Evolutionary conservation across 2,888 invertebrate species (phyloP).

Genomic region (Ferdinandea cuprea): DNA sequence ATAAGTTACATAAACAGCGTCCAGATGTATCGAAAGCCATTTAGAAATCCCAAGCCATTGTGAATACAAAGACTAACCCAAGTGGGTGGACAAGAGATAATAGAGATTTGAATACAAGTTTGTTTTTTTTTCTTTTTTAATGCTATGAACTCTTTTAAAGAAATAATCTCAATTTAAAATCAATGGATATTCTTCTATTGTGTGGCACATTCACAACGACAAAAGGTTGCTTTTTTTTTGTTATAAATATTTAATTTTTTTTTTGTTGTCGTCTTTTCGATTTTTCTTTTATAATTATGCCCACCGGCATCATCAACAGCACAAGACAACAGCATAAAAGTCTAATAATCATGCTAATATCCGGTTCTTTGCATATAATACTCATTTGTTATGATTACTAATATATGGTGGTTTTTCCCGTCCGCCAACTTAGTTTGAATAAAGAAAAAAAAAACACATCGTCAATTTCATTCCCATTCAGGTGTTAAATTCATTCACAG

Average conservation of each 20-base stretch:
- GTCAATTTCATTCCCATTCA: constrained; percentile 54
- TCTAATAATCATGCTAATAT: constrained; percentile 58
- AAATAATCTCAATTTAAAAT: constrained; percentile 23
- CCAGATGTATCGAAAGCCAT: neutral
- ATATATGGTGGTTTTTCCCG: constrained; percentile 35
- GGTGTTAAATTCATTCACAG: constrained; percentile 67
- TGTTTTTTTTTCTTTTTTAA: neutral
- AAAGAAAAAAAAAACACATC: neutral
- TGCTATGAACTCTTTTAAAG: neutral
- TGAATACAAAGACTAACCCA: neutral
- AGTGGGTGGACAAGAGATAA: constrained; percentile 30
- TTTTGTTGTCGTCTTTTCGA: neutral
- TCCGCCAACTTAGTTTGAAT: constrained; percentile 18
- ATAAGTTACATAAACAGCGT: neutral
- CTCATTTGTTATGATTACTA: constrained; percentile 59
- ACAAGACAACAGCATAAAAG: constrained; percentile 20
- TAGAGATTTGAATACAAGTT: constrained; percentile 24
- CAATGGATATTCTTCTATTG: constrained; percentile 18
- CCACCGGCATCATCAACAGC: constrained; percentile 15
- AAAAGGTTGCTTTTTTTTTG: constrained; percentile 27
- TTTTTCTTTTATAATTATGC: neutral
- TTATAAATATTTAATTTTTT: constrained; percentile 48
- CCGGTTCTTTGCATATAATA: constrained; percentile 65
- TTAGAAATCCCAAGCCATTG: neutral
- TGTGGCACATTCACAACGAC: constrained; percentile 12